Base-by-base conservation (phyloP, 1,140 invertebrate genomes). In the Octopus bimaculoides region DNA sequence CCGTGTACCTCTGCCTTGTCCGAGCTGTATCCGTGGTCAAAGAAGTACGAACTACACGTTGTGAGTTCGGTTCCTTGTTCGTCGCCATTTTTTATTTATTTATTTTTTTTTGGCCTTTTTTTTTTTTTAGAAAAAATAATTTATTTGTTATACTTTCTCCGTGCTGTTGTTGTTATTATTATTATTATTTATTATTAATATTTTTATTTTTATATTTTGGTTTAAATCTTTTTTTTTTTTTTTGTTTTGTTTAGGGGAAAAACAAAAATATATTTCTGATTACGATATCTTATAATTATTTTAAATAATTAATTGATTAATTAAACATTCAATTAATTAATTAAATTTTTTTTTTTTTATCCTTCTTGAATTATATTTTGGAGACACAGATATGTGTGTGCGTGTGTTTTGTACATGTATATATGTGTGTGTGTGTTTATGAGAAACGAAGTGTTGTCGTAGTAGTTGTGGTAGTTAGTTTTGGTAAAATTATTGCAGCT, bases 1-100 rank as follows among this genome's bases (percentile, higher is more conserved):
- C 83, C 66, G 73, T 81, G 77, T 61, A 52, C 12, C 82, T 83
- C 54, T 82, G 78, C 53, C 77, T 77, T 10, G 55, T 79, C 75
- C 54, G 81, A 73, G 77, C 76, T 53, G 69, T 61, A 52, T 77
- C 55, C 52, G 20, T 66, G 54, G 55, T 75, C 55, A 56, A 75
- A 69, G 41, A 53, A 56, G 54, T 69, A 52, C 17, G 74, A 74
- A 75, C 78, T 55, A 56, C 69, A 75, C 53, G 54, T 52, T 54
- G 52, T 52, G 5, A 54, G 55, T n/a, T 54, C 20, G 9, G 73
- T 17, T 20, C 54, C 71, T 52, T 26, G 77, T 56, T 52, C 79
- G n/a, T 53, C 76, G 20, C 76, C 53, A 53, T 77, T 78, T 53
- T 55, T 6, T 12, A 52, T 75, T 80, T 26, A 66, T 80, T 54